Evolutionary conservation across 1,140 invertebrate genomes (phyloP), one percentile per base, ranked within the genome.

Genomic region (Hypothenemus hampei): DNA sequence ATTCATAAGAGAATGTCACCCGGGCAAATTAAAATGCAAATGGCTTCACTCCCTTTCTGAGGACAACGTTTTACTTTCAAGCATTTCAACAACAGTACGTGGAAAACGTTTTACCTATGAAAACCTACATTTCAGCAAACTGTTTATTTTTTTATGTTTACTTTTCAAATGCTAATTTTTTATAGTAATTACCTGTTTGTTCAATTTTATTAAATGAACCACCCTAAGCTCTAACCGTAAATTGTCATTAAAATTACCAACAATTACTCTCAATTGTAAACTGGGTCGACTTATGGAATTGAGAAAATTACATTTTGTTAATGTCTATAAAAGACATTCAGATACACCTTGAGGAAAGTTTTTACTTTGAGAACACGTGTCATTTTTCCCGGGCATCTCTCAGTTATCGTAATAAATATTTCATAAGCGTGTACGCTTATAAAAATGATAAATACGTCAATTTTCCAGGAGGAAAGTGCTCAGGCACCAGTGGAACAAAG

Each of bases 381-480:
- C 53, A 48, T 56, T 46, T 37, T 48, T 26, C 8, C 33, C 43
- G 10, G 16, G 44, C 35, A 56, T 56, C 53, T n/a, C n/a, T 37
- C 37, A 40, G 44, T 56, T 48, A 56, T 56, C 53, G 36, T 29
- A 41, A 56, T 56, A 56, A 48, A 56, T 56, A 56, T 56, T 56
- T 56, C 53, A 56, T n/a, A n/a, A n/a, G n/a, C n/a, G n/a, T 48
- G 53, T 31, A 20, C 20, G 44, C 44, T 56, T 56, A 56, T 48
- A 56, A 56, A 48, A 56, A 56, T 56, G 44, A 56, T 56, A 56
- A 56, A 56, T 56, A 56, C 53, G 53, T 56, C 53, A 56, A 56
- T 56, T 56, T 56, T 43, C 43, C 47, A 18, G 11, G 35, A 22
- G 22, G 36, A 20, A 40, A 54, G 21, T 29, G 18, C 52, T 21